These are phyloP conservation scores for Apeltes quadracus DNA, from an alignment of 2,113 vertebrate genomes.

Conservation along the genomic window DNA sequence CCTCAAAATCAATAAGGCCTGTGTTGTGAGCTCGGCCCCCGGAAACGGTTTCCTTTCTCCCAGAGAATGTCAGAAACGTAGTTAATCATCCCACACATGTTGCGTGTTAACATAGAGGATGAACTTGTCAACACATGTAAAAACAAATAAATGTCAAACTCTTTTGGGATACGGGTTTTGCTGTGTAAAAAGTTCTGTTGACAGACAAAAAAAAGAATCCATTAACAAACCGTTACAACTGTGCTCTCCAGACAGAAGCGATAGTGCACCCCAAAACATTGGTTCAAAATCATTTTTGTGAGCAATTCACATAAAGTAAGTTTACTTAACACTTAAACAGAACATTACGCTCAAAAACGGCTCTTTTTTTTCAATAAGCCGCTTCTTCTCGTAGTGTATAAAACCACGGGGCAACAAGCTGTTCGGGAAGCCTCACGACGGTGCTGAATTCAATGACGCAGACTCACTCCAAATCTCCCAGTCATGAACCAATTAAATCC, in stretches of 20 bases:
- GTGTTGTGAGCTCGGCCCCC: not conserved
- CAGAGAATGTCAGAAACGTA: no score
- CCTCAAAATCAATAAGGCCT: conserved; percentile 75
- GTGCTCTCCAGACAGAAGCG: no score
- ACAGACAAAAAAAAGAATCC: not conserved
- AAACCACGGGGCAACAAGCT: not conserved
- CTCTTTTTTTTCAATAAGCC: not conserved
- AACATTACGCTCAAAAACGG: not conserved
- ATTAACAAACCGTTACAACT: not conserved
- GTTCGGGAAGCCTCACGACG: not conserved
- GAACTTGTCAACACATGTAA: not conserved
- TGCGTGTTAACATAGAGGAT: no score
- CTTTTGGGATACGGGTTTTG: not conserved
- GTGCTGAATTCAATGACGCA: not conserved
- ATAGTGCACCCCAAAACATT: not conserved
- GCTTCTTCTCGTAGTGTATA: not conserved
- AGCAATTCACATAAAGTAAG: not conserved
- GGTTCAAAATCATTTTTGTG: not conserved
- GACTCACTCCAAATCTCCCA: not conserved
- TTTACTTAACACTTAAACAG: not conserved
- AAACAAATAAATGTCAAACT: not conserved
- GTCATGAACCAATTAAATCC: conserved; percentile 2
- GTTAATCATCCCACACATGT: no score
- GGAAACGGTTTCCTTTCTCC: conserved; percentile 40
- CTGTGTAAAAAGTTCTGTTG: not conserved